A percentile compares a stretch with the other conserved stretches of the same genome.
These are phyloP conservation scores for Orius insidiosus DNA, from an alignment of 1,140 invertebrate genomes.

Conservation along the genomic window DNA sequence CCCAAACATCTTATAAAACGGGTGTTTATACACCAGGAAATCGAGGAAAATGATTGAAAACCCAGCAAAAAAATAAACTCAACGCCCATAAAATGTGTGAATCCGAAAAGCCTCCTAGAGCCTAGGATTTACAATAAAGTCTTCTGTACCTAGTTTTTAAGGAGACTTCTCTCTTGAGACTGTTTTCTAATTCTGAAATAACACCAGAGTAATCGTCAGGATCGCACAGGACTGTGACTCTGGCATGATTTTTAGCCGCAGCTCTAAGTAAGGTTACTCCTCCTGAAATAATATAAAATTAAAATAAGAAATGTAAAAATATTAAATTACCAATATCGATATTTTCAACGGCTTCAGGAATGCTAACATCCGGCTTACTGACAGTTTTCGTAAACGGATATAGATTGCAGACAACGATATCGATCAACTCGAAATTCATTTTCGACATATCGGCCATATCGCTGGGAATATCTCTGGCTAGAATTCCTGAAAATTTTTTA, in stretches of 20 bases:
- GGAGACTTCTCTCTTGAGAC: conserved; percentile 43
- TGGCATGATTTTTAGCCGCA: conserved; percentile 93
- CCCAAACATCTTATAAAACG: too few relatives aligned
- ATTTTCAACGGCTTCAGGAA: conserved; percentile 89
- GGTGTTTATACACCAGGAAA: too few relatives aligned
- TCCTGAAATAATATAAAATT: conserved; percentile 33
- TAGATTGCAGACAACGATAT: conserved; percentile 85
- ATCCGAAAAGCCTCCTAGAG: too few relatives aligned
- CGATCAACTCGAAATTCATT: conserved; percentile 55
- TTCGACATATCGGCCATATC: conserved; percentile 67
- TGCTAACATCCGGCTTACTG: conserved; percentile 58
- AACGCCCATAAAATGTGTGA: too few relatives aligned
- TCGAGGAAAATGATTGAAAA: too few relatives aligned
- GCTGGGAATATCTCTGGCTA: conserved; percentile 48
- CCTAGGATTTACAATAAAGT: too few relatives aligned
- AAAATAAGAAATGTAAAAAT: neutral
- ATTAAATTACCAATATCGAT: conserved; percentile 61
- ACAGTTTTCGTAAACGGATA: conserved; percentile 92
- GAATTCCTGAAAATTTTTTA: conserved; percentile 32
- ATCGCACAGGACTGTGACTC: conserved; percentile 90
- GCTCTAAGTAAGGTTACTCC: conserved; percentile 88
- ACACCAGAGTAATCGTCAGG: conserved; percentile 72
- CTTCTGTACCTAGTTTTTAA: conserved; percentile 60
- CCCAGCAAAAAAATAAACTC: too few relatives aligned
- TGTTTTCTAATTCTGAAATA: conserved; percentile 48